These are phyloP conservation scores for Barbus barbus DNA, from an alignment of 2,113 vertebrate species.

Conservation along the genomic window DNA sequence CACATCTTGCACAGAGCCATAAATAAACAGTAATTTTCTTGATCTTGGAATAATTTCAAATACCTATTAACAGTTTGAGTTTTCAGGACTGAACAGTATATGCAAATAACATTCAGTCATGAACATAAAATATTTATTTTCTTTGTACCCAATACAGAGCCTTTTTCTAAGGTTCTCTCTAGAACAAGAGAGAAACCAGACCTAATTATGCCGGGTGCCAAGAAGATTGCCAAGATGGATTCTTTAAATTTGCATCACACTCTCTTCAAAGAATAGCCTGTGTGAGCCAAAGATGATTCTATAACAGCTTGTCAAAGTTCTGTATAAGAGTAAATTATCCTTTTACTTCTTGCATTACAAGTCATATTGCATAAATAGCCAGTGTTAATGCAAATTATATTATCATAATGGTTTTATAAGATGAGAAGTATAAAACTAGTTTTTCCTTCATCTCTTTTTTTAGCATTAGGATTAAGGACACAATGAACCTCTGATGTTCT, in stretches of 20 bases:
- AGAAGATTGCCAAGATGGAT: neutral
- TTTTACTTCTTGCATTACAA: neutral
- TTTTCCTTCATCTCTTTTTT: neutral
- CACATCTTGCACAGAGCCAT: neutral
- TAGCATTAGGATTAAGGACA: neutral
- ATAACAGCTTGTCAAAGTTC: neutral
- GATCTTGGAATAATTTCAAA: neutral
- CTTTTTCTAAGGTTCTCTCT: neutral
- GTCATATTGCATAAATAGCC: neutral
- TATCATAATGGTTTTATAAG: neutral
- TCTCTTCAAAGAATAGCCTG: neutral
- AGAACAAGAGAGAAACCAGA: neutral
- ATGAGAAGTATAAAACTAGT: too few species aligned
- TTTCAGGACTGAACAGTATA: neutral
- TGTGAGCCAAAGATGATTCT: neutral
- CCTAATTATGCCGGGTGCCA: neutral
- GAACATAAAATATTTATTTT: neutral
- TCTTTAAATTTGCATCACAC: neutral
- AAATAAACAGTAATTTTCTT: neutral
- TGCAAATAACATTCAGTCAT: neutral
- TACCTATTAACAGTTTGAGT: neutral
- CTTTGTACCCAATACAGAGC: neutral
- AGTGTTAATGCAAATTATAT: neutral
- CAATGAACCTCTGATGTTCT: neutral
- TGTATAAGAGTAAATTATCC: neutral